These are phyloP conservation scores for Chrysodeixis includens DNA, from an alignment of 2,888 invertebrate species.

Conservation along the genomic window DNA sequence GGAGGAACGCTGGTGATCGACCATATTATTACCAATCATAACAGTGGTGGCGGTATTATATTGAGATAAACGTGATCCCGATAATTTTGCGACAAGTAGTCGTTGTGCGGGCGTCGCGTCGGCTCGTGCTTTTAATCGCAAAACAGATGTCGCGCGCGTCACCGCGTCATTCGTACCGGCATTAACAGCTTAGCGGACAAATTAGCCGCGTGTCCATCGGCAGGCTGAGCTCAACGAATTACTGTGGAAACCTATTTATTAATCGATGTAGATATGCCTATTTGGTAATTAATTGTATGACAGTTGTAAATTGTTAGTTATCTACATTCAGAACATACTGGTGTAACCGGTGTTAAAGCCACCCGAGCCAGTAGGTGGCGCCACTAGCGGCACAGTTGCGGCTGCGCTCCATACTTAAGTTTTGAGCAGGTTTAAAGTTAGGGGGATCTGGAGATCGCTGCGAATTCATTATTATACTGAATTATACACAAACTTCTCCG, in stretches of 20 bases:
- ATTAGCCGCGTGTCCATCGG: conserved; percentile 10
- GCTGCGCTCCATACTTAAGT: conserved; percentile 15
- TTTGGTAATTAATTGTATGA: too few species aligned
- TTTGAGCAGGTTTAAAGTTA: conserved; percentile 34
- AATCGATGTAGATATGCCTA: too few species aligned
- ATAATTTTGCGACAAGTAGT: conserved; percentile 23
- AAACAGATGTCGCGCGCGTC: conserved; percentile 10
- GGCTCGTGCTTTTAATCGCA: conserved; percentile 11
- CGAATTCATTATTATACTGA: conserved; percentile 32
- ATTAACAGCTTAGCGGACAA: conserved; percentile 24
- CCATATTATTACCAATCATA: too few species aligned
- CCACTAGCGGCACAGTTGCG: not conserved
- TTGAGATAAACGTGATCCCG: not conserved
- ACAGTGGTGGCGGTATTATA: not conserved
- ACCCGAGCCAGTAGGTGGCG: not conserved
- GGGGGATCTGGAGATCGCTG: conserved; percentile 18
- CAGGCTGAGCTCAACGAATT: not conserved
- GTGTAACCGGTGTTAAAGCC: too few species aligned
- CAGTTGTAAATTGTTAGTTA: too few species aligned
- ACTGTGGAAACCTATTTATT: not conserved
- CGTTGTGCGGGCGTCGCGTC: not conserved
- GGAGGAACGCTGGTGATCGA: too few species aligned
- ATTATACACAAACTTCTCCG: conserved; percentile 31
- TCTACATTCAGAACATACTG: too few species aligned
- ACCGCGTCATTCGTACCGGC: conserved; percentile 21